phyloP scores from a whole-genome alignment of 2,888 invertebrate genomes.

The Ophion slaviceki region DNA sequence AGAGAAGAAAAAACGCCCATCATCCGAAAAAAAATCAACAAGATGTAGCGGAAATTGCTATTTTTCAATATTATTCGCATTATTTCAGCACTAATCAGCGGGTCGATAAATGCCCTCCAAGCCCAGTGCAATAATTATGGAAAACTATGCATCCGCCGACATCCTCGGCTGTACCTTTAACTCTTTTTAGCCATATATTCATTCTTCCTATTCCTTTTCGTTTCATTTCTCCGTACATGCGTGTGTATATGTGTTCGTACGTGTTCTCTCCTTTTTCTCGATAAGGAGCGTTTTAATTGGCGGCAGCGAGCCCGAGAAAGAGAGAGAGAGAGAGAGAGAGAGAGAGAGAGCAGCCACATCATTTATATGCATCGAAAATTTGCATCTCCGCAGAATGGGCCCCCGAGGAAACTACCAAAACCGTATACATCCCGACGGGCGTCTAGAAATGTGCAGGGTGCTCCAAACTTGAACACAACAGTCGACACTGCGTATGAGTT shows the following conservation, averaged over 20 bases:
- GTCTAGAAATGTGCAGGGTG: too few relatives aligned
- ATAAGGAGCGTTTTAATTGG: constrained; percentile 82
- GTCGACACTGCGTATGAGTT: too few relatives aligned
- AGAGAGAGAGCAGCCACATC: constrained; percentile 49
- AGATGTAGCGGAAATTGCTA: too few relatives aligned
- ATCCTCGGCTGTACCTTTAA: background rate
- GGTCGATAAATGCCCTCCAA: constrained; percentile 43
- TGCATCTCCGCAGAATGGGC: constrained; percentile 70
- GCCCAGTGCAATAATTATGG: constrained; percentile 30
- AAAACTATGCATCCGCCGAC: constrained; percentile 18
- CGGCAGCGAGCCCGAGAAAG: constrained; percentile 61
- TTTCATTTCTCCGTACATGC: background rate
- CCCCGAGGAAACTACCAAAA: constrained; percentile 28
- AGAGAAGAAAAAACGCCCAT: too few relatives aligned
- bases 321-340: constrained; percentile 19
- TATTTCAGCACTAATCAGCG: background rate
- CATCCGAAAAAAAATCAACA: too few relatives aligned
- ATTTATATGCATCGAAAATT: constrained; percentile 73
- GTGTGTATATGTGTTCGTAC: background rate
- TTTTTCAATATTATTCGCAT: background rate
- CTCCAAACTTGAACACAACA: too few relatives aligned
- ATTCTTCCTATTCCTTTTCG: too few relatives aligned
- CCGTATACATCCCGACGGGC: background rate
- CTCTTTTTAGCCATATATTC: too few relatives aligned
- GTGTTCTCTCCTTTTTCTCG: constrained; percentile 65